Conservation (phyloP, 2,113 vertebrate genomes). For the Heterochromis multidens region DNA sequence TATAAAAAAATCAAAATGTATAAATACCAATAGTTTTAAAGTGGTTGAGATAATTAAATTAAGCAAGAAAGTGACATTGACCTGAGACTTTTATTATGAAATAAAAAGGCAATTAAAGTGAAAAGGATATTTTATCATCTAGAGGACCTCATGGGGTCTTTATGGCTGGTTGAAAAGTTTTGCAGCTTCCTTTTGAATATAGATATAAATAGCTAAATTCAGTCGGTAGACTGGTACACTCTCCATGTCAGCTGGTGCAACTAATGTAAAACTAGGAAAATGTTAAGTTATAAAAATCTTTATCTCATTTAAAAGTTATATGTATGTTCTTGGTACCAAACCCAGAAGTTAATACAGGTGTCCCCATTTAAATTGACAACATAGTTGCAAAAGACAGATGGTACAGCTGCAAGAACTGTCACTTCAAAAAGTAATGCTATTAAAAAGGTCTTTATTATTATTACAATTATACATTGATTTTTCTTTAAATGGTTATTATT, state of each 20-base stretch:
- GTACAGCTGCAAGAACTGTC: not conserved
- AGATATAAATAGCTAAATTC: no score
- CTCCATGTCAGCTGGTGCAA: no score
- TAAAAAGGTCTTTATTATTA: no score
- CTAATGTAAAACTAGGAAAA: not conserved
- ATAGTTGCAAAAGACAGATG: not conserved
- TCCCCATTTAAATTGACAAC: not conserved
- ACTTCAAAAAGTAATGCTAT: not conserved
- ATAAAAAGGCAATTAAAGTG: not conserved
- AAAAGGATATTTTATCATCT: not conserved
- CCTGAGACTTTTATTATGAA: no score
- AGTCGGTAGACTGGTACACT: no score
- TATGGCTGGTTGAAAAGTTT: no score
- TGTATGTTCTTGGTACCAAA: fast-evolving
- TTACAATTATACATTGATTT: not conserved
- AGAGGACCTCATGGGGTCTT: not conserved
- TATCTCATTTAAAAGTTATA: not conserved
- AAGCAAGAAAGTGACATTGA: no score
- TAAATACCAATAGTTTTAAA: not conserved
- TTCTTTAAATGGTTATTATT: not conserved
- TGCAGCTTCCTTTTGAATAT: no score
- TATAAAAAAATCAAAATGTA: not conserved
- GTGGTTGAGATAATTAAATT: not conserved
- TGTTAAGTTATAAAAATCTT: not conserved
- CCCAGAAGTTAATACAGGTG: not conserved